A percentile compares a stretch with the other conserved stretches of the same genome.
Evolutionary conservation across 2,113 vertebrate species (phyloP).

Genomic region (Mugil cephalus): DNA sequence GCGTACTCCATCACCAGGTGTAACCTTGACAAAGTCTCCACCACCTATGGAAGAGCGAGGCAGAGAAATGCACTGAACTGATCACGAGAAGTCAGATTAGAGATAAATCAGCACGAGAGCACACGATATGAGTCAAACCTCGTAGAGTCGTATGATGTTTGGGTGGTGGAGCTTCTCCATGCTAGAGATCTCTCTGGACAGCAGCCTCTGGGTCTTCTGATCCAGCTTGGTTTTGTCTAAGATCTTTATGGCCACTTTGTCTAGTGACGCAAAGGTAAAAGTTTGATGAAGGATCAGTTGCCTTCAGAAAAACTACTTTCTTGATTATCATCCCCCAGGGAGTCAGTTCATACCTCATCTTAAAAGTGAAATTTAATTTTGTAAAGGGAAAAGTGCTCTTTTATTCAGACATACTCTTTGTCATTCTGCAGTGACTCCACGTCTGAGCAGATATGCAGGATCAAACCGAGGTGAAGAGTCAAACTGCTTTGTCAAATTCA

Average conservation of each 20-base stretch:
- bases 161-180: constrained; percentile 98
- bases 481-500: constrained; percentile 1
- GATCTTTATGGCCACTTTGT: constrained; percentile 99
- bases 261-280: constrained; percentile 75
- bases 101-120: background rate
- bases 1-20: constrained; percentile 98
- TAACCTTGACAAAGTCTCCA: constrained; percentile 94
- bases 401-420: background rate
- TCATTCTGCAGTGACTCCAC: background rate
- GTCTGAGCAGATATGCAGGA: background rate
- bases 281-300: constrained; percentile 41
- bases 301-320: constrained; percentile 42
- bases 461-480: background rate
- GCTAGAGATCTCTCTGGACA: constrained; percentile 96
- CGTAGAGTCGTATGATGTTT: constrained; percentile 96
- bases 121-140: constrained; percentile 70
- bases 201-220: constrained; percentile 93
- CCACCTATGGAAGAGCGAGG: constrained; percentile 78
- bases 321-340: constrained; percentile 39
- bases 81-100: background rate
- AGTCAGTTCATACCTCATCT: constrained; percentile 21
- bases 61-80: background rate
- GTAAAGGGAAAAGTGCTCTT: background rate
- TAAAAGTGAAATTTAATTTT: background rate
- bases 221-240: constrained; percentile 97